Evolutionary conservation across 2,888 invertebrate species (phyloP).

Genomic region (Drosophila atroscutellata): DNA sequence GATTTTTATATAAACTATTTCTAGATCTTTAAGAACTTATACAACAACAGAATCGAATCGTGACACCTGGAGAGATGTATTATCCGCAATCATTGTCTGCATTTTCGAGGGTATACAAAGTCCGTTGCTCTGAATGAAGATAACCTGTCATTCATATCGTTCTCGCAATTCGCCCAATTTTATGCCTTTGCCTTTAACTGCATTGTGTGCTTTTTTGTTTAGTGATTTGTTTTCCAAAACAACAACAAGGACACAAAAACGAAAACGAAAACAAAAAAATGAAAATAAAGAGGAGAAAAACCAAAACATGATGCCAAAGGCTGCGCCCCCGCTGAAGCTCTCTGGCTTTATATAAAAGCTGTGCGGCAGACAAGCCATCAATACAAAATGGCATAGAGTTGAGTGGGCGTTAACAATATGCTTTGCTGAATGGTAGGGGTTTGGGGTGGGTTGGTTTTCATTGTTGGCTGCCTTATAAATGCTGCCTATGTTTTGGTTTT

Average conservation of each 20-base stretch:
- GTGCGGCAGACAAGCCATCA: constrained; percentile 81
- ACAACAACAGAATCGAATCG: not conserved
- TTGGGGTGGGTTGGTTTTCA: constrained; percentile 41
- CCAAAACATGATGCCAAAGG: constrained; percentile 76
- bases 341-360: constrained; percentile 80
- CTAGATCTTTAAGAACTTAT: not conserved
- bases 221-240: constrained; percentile 75
- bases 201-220: constrained; percentile 78
- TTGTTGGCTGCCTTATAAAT: constrained; percentile 79
- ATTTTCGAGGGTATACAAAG: constrained; percentile 34
- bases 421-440: constrained; percentile 13
- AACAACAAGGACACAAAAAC: constrained; percentile 28
- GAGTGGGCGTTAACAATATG: constrained; percentile 80
- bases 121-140: constrained; percentile 40
- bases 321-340: constrained; percentile 71
- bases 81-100: not conserved
- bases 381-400: constrained; percentile 80
- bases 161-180: constrained; percentile 52
- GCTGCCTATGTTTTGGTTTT: constrained; percentile 80
- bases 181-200: constrained; percentile 62
- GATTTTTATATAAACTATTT: not conserved
- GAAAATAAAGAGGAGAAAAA: constrained; percentile 45
- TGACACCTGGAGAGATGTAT: not conserved
- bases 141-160: constrained; percentile 31
- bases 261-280: constrained; percentile 34